Evolutionary conservation across 30 jellyfish, hydroid and myxozoan genomes (phyloP).

Genomic region (Hydractinia echinata): DNA sequence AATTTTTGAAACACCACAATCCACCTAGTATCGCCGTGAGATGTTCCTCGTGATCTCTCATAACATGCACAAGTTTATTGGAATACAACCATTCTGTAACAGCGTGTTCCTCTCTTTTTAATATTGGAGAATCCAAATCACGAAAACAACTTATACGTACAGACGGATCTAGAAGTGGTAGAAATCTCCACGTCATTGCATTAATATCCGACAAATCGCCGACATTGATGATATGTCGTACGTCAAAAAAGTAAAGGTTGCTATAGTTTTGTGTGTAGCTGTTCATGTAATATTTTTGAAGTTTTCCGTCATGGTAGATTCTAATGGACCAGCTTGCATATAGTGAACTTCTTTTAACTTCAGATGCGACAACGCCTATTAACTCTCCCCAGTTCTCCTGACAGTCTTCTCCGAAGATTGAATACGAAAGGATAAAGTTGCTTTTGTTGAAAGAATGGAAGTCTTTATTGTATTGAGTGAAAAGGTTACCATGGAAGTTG

Average conservation of each 20-base stretch:
- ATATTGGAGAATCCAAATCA: conserved; percentile 25
- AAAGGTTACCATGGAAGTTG: too few relatives aligned
- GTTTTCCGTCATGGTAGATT: not conserved
- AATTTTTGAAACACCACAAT: conserved; percentile 11
- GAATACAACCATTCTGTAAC: conserved; percentile 22
- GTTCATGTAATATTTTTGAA: not conserved
- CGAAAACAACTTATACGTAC: conserved; percentile 1
- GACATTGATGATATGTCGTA: not conserved
- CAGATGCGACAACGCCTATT: not conserved
- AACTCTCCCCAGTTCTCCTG: not conserved
- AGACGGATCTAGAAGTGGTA: conserved; percentile 1
- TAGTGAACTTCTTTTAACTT: not conserved
- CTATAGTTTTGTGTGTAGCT: not conserved
- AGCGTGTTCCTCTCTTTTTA: conserved; percentile 24
- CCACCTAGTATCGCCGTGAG: conserved; percentile 8
- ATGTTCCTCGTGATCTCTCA: conserved; percentile 18
- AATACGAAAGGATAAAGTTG: not conserved
- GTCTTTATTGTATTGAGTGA: too few relatives aligned
- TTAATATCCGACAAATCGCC: conserved; percentile 1
- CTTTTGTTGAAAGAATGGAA: too few relatives aligned
- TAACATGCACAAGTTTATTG: conserved; percentile 18
- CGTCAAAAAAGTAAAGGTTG: not conserved
- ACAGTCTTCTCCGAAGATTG: conserved; percentile 7
- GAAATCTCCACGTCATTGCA: conserved; percentile 24
- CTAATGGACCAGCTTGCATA: not conserved